Conservation (phyloP, 2,797 vertebrate genomes). For the Megaceryle alcyon region DNA sequence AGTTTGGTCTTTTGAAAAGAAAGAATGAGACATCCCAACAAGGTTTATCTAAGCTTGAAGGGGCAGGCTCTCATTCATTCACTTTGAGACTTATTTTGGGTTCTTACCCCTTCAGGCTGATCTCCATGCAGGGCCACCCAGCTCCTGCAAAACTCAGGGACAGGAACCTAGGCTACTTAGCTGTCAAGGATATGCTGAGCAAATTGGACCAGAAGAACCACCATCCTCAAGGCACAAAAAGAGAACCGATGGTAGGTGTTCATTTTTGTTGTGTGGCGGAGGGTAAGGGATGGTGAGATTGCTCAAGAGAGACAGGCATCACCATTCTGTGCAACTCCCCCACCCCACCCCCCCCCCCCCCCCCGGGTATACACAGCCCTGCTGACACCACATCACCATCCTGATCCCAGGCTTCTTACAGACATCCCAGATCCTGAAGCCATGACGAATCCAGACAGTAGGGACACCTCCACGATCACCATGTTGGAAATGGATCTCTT, state of each 20-base stretch:
- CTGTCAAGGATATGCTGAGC: not conserved
- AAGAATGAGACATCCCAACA: not conserved
- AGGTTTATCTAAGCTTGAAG: not conserved
- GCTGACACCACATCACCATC: not conserved
- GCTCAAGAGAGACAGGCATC: not conserved
- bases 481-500: conserved; percentile 69
- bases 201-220: not conserved
- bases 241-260: not conserved
- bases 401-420: conserved; percentile 29
- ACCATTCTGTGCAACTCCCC: not conserved
- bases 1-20: not conserved
- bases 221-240: not conserved
- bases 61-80: not conserved
- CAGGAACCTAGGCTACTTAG: not conserved
- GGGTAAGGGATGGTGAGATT: not conserved
- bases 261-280: not conserved
- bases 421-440: not conserved
- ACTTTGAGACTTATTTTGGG: not conserved
- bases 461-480: conserved; percentile 75
- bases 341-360: not conserved
- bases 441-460: conserved; percentile 67
- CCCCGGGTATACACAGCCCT: not conserved
- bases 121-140: not conserved
- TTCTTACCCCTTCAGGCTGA: not conserved
- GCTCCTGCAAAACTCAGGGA: not conserved